A percentile compares a stretch with the other conserved stretches of the same genome.
These are phyloP conservation scores for Synanthedon vespiformis DNA, from an alignment of 2,888 invertebrate species.

Conservation along the genomic window DNA sequence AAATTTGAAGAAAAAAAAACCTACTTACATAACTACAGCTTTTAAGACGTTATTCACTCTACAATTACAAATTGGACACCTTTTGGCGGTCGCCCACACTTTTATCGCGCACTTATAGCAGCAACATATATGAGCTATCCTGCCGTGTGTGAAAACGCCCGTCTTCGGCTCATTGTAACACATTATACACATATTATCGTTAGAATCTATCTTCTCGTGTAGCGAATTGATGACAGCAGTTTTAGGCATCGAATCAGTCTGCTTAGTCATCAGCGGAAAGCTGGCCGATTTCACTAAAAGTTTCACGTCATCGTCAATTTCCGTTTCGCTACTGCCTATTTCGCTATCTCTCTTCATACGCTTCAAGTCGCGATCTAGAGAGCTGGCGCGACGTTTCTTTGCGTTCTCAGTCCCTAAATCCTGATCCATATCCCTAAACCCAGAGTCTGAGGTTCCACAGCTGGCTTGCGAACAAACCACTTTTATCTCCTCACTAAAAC, in stretches of 20 bases:
- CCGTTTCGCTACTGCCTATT: slow-evolving; percentile 21
- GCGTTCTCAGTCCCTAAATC: not conserved
- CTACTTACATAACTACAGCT: slow-evolving; percentile 64
- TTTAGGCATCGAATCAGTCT: slow-evolving; percentile 14
- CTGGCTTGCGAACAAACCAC: not conserved
- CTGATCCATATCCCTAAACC: not conserved
- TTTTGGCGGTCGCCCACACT: slow-evolving; percentile 72
- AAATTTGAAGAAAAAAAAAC: not conserved
- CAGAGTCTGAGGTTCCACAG: not conserved
- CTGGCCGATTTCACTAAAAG: slow-evolving; percentile 50
- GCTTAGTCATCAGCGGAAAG: slow-evolving; percentile 46
- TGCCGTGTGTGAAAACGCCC: slow-evolving; percentile 76
- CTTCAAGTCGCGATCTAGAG: slow-evolving; percentile 30
- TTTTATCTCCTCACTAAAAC: no score
- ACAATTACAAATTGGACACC: slow-evolving; percentile 78
- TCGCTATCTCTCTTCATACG: slow-evolving; percentile 19
- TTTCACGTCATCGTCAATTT: slow-evolving; percentile 16
- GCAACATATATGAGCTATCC: slow-evolving; percentile 76
- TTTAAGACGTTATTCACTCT: slow-evolving; percentile 75
- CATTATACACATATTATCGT: slow-evolving; percentile 67
- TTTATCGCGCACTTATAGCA: slow-evolving; percentile 78
- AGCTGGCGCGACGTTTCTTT: slow-evolving; percentile 30
- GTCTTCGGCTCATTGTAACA: slow-evolving; percentile 75
- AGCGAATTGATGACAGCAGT: slow-evolving; percentile 26
- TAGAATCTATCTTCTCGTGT: slow-evolving; percentile 30